A percentile compares a stretch with the other conserved stretches of the same genome.
Conservation (phyloP, 2,113 vertebrate genomes). For the Mirounga angustirostris region DNA sequence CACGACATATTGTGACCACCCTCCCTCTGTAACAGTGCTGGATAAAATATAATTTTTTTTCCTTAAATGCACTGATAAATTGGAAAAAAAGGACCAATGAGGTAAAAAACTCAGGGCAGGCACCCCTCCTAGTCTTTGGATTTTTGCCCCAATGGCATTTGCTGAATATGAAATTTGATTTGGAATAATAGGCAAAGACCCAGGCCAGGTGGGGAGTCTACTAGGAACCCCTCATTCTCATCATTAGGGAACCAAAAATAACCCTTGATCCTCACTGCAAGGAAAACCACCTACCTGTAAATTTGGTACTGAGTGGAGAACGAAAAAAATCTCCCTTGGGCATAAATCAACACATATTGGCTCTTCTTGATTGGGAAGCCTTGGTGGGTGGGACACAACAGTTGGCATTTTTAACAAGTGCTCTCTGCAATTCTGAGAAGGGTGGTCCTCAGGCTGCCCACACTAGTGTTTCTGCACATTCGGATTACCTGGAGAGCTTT, state of each 20-base stretch:
- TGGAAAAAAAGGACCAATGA: not conserved
- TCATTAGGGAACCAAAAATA: not conserved
- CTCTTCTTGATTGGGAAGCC: not conserved
- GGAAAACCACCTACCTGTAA: not conserved
- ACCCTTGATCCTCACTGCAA: not conserved
- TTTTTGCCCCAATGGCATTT: not conserved
- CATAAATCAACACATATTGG: not conserved
- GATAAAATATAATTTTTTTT: not conserved
- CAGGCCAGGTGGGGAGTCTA: not conserved
- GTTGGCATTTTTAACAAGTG: not conserved
- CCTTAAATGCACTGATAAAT: not conserved
- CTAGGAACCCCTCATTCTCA: not conserved
- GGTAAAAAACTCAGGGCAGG: not conserved
- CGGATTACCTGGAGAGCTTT: not conserved
- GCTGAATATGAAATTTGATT: not conserved
- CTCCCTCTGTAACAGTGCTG: not conserved
- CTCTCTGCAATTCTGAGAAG: not conserved
- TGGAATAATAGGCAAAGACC: not conserved
- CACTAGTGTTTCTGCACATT: not conserved
- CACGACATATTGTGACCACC: rapidly evolving
- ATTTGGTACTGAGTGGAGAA: not conserved
- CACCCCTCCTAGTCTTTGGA: not conserved
- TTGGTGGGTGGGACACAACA: not conserved
- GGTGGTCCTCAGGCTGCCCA: not conserved
- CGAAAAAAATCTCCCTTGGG: not conserved